Evolutionary conservation across 2,797 vertebrate genomes (phyloP), one percentile per base, ranked within the genome.

Genomic region (Tenualosa thibaudeaui): DNA sequence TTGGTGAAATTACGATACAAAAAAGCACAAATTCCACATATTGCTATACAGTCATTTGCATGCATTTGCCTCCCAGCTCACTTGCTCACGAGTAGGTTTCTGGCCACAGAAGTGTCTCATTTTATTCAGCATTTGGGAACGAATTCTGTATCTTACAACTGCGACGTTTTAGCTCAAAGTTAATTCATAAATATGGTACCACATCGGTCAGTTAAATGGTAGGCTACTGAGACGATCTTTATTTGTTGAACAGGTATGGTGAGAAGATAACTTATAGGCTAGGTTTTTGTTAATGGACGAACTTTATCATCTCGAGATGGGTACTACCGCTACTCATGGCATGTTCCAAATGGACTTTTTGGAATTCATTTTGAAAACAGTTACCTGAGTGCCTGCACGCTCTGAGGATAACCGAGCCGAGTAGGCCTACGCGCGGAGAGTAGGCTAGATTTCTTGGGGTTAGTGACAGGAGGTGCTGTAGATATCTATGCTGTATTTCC

Each of bases 401-500:
- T 75, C 68, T 12, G 37, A 75, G 68, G 37, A 75, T 71, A 75
- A 37, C 37, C 31, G 68, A 75, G 31, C 40, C 56, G 56, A 58
- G 56, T 58, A 75, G 68, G 68, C 68, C 68, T 75, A 40, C 68
- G 68, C 68, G 31, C 68, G 1, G 68, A 75, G 68, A 75, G 68
- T 37, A 75, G 51, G 51, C 51, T 53, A 53, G 68, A 75, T 58
- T 54, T 84, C 62, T 49, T 81, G 78, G 81, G 81, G 65, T 83
- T 81, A 87, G 82, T 84, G 84, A 50, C 85, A 84, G 78, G 60
- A 84, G 43, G 50, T 84, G 15, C 68, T 75, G 68, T 75, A 58
- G 71, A 40, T 65, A 75, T 75, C 31, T 75, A 75, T 43, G 78
- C 78, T 85, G 60, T 83, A 81, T 87, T 87, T 85, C 84, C 86